Evolutionary conservation across 1,140 invertebrate species (phyloP), one percentile per base, ranked within the genome.

Genomic region (Cardiocondyla obscurior): DNA sequence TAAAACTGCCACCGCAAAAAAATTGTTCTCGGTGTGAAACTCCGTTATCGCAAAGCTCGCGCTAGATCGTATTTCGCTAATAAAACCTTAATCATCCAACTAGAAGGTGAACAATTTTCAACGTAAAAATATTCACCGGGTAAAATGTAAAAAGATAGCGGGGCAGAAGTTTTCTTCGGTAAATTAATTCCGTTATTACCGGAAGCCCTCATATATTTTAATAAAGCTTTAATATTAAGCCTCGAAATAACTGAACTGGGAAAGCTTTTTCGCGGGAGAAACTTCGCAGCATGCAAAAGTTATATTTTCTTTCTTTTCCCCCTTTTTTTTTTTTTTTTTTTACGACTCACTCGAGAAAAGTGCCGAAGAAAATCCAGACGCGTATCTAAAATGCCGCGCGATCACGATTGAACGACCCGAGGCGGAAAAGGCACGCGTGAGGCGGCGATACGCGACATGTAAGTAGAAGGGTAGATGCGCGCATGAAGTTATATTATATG

Each of bases 241-340:
- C 33, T 14, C 36, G 12, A 36, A 69, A 49, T 3, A 10, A 67
- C 22, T 33, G 2, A 33, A n/a, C n/a, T n/a, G n/a, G n/a, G n/a
- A n/a, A n/a, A n/a, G n/a, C n/a, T 3, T 33, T 67, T 33, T 1
- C n/a, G 28, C n/a, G 36, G 36, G 16, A 28, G 14, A 14, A 51
- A 51, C 14, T 19, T 33, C 8, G 12, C n/a, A 19, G 39, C 25
- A 64, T 64, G 22, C 19, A 6, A 10, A 28, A 46, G n/a, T n/a
- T n/a, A n/a, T n/a, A n/a, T n/a, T n/a, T n/a, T n/a, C n/a, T n/a
- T n/a, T n/a, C n/a, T n/a, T n/a, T n/a, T n/a, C n/a, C n/a, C n/a
- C n/a, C n/a, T n/a, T n/a, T n/a, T n/a, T n/a, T n/a, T 65, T 58
- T 58, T 10, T 28, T 28, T 65, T 44, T 42, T 64, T 69, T 22